These are phyloP conservation scores for Vultur gryphus DNA, from an alignment of 2,797 vertebrate species.

Conservation along the genomic window DNA sequence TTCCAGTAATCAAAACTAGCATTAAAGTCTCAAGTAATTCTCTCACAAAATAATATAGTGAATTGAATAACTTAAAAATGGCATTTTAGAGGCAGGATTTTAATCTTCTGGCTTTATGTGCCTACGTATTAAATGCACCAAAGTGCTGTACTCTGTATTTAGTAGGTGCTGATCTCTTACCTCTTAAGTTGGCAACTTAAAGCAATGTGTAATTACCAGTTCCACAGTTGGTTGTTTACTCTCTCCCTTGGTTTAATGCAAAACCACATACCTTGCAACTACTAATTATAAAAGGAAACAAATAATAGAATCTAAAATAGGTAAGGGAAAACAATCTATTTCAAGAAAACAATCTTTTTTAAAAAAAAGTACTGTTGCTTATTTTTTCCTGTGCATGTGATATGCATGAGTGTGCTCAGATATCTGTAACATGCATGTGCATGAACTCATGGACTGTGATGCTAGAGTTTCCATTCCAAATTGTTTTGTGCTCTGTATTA, in stretches of 20 bases:
- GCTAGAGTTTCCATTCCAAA: conserved; percentile 55
- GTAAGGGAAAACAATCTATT: not conserved
- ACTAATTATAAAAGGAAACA: not conserved
- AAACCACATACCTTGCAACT: not conserved
- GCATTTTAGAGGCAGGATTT: conserved; percentile 6
- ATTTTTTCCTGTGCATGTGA: conserved; percentile 58
- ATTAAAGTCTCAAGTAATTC: conserved; percentile 17
- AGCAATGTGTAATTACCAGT: not conserved
- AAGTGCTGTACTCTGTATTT: not conserved
- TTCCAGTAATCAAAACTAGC: conserved; percentile 5
- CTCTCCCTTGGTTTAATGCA: not conserved
- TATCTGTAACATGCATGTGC: conserved; percentile 72
- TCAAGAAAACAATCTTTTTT: not conserved
- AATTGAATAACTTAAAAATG: not conserved
- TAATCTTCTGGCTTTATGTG: not conserved
- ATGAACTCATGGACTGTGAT: conserved; percentile 59
- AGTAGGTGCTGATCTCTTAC: not conserved
- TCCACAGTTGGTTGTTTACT: not conserved
- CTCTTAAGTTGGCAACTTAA: not conserved
- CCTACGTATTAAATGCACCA: not conserved
- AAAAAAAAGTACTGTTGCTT: conserved; percentile 34
- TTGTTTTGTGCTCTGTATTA: conserved; percentile 63
- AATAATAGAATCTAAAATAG: not conserved
- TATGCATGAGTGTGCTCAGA: conserved; percentile 42
- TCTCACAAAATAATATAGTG: not conserved